Percentiles rank a stretch among this genome's conserved stretches.
Conservation (phyloP, 2,797 vertebrate genomes). For the Aulostomus chinensis region DNA sequence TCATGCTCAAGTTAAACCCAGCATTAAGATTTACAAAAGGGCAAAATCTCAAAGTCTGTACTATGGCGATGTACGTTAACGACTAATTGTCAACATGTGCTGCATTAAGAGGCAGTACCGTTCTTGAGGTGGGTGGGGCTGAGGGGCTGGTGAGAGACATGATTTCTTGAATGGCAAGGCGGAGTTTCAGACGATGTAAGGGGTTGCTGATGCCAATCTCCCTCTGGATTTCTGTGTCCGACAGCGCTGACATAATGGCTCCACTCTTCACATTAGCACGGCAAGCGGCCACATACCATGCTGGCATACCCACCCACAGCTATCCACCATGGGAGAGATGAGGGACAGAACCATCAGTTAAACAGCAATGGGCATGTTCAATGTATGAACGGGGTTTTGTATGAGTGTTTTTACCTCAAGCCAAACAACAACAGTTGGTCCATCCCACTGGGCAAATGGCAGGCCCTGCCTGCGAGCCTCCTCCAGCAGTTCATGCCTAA, state of each 20-base stretch:
- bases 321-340: slow-evolving; percentile 47
- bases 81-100: not conserved
- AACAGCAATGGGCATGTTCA: not conserved
- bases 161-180: slow-evolving; percentile 97
- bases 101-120: slow-evolving; percentile 74
- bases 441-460: slow-evolving; percentile 97
- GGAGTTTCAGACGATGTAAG: slow-evolving; percentile 91
- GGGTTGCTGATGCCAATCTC: slow-evolving; percentile 98
- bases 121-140: slow-evolving; percentile 93
- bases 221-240: slow-evolving; percentile 96
- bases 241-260: slow-evolving; percentile 97
- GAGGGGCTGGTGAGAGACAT: slow-evolving; percentile 97
- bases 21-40: not conserved
- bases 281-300: slow-evolving; percentile 97
- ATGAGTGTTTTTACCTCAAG: slow-evolving; percentile 84
- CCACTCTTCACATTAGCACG: slow-evolving; percentile 97
- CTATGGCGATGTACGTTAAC: too few relatives aligned
- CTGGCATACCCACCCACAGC: slow-evolving; percentile 99
- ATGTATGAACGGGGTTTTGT: not conserved
- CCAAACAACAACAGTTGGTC: slow-evolving; percentile 96
- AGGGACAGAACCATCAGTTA: not conserved
- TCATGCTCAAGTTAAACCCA: slow-evolving; percentile 28
- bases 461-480: slow-evolving; percentile 93
- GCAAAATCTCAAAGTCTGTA: not conserved
- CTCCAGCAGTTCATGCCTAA: slow-evolving; percentile 92